phyloP scores from a whole-genome alignment of 1,140 invertebrate genomes.

The Zophobas morio region DNA sequence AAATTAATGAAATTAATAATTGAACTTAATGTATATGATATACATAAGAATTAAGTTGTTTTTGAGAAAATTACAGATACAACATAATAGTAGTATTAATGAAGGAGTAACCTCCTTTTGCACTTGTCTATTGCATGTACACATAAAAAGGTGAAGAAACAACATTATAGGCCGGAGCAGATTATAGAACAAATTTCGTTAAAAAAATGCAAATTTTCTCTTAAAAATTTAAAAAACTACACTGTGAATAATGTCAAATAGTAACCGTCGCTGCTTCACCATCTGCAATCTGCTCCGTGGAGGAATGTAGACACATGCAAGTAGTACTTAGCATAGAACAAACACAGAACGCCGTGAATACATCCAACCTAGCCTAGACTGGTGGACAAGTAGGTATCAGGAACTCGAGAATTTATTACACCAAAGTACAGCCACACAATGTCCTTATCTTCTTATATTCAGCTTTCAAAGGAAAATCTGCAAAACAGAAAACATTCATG shows the following conservation, averaged over 20 bases:
- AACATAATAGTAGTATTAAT: slow-evolving; percentile 36
- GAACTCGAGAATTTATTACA: slow-evolving; percentile 49
- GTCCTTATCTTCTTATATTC: slow-evolving; percentile 51
- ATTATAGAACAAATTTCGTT: slow-evolving; percentile 51
- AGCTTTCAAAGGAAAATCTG: slow-evolving; percentile 68
- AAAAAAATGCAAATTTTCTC: slow-evolving; percentile 26
- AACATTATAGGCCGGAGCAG: slow-evolving; percentile 57
- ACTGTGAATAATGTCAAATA: slow-evolving; percentile 42
- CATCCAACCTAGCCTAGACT: slow-evolving; percentile 62
- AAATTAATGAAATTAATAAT: slow-evolving; percentile 47
- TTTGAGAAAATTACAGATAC: slow-evolving; percentile 40
- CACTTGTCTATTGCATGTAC: slow-evolving; percentile 63
- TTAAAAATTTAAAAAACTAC: slow-evolving; percentile 56
- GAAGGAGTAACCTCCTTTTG: slow-evolving; percentile 54
- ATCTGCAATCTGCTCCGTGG: slow-evolving; percentile 56
- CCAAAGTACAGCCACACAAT: slow-evolving; percentile 50
- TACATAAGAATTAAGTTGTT: slow-evolving; percentile 30
- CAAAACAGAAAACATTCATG: slow-evolving; percentile 68
- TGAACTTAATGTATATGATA: slow-evolving; percentile 28
- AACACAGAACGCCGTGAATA: slow-evolving; percentile 56
- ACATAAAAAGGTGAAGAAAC: slow-evolving; percentile 56
- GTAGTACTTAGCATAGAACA: slow-evolving; percentile 49
- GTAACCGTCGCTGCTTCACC: slow-evolving; percentile 30
- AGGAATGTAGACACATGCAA: slow-evolving; percentile 61
- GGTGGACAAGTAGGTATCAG: slow-evolving; percentile 60